phyloP scores from a whole-genome alignment of 1,140 invertebrate species.

The Scaptomyza hsui region DNA sequence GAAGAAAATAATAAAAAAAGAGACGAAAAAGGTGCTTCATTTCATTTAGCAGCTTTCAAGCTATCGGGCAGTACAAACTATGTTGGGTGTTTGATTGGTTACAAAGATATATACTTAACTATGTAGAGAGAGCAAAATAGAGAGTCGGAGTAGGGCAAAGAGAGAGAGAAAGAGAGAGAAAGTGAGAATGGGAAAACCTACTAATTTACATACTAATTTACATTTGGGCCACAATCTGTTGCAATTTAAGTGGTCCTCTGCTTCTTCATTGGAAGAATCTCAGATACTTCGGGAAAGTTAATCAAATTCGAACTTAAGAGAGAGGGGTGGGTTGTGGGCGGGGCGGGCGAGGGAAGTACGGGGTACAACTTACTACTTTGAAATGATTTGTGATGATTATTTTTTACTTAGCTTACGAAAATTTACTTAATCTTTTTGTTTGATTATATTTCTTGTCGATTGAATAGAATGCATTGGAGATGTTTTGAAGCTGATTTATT shows the following conservation, averaged over 20 bases:
- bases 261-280: no score
- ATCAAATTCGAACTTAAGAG: slow-evolving; percentile 63
- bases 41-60: slow-evolving; percentile 56
- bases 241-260: slow-evolving; percentile 57
- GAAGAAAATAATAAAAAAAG: slow-evolving; percentile 23
- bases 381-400: slow-evolving; percentile 50
- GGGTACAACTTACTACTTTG: slow-evolving; percentile 75
- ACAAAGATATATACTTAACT: slow-evolving; percentile 37
- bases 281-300: slow-evolving; percentile 82
- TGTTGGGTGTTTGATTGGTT: slow-evolving; percentile 36
- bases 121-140: slow-evolving; percentile 12
- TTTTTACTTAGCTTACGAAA: slow-evolving; percentile 34
- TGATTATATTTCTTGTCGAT: slow-evolving; percentile 60
- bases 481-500: slow-evolving; percentile 55
- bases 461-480: slow-evolving; percentile 78
- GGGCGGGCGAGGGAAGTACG: slow-evolving; percentile 28
- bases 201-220: slow-evolving; percentile 35
- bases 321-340: slow-evolving; percentile 11
- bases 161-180: slow-evolving; percentile 23
- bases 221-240: slow-evolving; percentile 44
- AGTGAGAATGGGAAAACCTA: slow-evolving; percentile 4
- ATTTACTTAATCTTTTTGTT: slow-evolving; percentile 60
- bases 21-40: slow-evolving; percentile 62
- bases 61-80: slow-evolving; percentile 51
- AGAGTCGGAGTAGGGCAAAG: slow-evolving; percentile 31